phyloP scores from a whole-genome alignment of 2,113 vertebrate species.

The Beaufortia kweichowensis region DNA sequence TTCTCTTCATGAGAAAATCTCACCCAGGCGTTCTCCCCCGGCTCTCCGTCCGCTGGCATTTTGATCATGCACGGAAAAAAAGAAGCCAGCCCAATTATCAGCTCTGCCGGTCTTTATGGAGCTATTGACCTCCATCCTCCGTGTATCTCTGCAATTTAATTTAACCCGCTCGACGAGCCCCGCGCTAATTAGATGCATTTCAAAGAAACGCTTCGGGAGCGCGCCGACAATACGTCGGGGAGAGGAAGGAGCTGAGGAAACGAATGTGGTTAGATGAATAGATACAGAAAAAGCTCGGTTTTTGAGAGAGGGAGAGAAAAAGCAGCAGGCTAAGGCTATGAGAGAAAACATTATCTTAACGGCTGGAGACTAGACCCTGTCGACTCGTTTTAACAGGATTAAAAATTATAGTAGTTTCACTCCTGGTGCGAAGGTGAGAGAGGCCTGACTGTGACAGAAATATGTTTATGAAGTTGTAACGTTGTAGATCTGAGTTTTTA shows the following conservation, averaged over 20 bases:
- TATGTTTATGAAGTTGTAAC: neutral
- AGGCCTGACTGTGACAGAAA: neutral
- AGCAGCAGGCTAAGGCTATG: neutral
- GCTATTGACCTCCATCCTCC: slow-evolving; percentile 72
- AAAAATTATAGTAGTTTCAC: slow-evolving; percentile 48
- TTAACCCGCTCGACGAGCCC: slow-evolving; percentile 67
- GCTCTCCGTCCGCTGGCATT: slow-evolving; percentile 63
- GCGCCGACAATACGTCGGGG: slow-evolving; percentile 5
- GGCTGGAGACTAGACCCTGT: slow-evolving; percentile 46
- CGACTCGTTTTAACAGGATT: slow-evolving; percentile 47
- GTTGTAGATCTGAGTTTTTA: neutral
- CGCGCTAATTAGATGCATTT: slow-evolving; percentile 73
- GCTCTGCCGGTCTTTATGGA: slow-evolving; percentile 65
- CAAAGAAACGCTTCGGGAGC: slow-evolving; percentile 63
- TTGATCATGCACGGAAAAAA: slow-evolving; percentile 66
- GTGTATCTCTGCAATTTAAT: slow-evolving; percentile 74
- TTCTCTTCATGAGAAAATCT: slow-evolving; percentile 50
- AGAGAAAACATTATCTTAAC: slow-evolving; percentile 41
- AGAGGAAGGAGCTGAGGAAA: neutral
- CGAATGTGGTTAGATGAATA: slow-evolving; percentile 4
- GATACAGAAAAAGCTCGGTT: neutral
- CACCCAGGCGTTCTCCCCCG: slow-evolving; percentile 48
- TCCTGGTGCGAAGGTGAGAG: slow-evolving; percentile 14
- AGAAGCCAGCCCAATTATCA: slow-evolving; percentile 69
- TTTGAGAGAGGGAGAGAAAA: slow-evolving; percentile 9